These are phyloP conservation scores for Eupithecia centaureata DNA, from an alignment of 2,888 invertebrate species.

Conservation along the genomic window DNA sequence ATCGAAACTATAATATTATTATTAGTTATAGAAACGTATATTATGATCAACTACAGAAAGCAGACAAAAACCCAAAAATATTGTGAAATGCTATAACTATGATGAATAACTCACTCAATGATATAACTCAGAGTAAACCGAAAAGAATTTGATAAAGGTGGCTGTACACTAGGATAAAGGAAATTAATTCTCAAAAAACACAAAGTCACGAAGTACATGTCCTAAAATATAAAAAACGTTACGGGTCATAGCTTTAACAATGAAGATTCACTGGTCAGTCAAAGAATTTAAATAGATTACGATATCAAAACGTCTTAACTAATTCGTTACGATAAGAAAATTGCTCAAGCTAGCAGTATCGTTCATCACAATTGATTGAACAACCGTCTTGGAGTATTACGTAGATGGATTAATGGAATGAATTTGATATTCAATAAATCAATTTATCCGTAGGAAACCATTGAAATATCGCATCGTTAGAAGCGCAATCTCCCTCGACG, in stretches of 20 bases:
- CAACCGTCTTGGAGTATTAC: slow-evolving; percentile 27
- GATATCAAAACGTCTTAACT: not conserved
- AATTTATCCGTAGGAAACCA: slow-evolving; percentile 36
- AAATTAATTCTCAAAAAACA: no score
- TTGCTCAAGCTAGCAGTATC: slow-evolving; percentile 1
- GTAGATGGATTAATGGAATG: slow-evolving; percentile 33
- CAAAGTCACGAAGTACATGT: no score
- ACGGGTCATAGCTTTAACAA: not conserved
- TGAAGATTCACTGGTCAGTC: not conserved
- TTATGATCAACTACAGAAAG: no score
- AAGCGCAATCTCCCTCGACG: slow-evolving; percentile 35
- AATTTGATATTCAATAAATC: slow-evolving; percentile 37
- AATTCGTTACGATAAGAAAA: slow-evolving; percentile 3
- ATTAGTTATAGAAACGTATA: no score
- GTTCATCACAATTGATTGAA: slow-evolving; percentile 28
- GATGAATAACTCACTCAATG: no score
- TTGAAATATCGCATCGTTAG: slow-evolving; percentile 37
- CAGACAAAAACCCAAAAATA: no score
- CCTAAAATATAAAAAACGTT: no score
- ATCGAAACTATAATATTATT: no score
- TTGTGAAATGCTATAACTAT: no score
- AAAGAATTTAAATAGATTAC: not conserved
- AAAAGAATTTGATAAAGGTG: no score
- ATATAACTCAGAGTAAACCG: no score
- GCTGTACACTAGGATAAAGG: no score